Percentiles rank a stretch among this genome's conserved stretches.
These are phyloP conservation scores for Plectrocnemia conspersa DNA, from an alignment of 1,140 invertebrate genomes.

Conservation along the genomic window DNA sequence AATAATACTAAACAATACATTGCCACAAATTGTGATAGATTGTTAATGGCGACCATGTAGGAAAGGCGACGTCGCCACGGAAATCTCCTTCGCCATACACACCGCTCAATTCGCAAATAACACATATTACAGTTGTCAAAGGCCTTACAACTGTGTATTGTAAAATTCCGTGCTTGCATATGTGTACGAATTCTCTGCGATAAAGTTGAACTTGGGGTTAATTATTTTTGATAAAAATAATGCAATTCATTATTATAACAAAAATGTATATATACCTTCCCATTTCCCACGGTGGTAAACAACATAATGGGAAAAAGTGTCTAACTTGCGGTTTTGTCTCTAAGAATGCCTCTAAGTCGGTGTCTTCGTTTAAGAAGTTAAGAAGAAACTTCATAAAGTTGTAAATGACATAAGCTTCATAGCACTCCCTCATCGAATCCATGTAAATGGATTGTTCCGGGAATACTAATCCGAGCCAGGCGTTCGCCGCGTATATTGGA, in stretches of 20 bases:
- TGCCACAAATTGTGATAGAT: constrained; percentile 91
- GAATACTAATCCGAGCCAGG: constrained; percentile 79
- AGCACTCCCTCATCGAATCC: constrained; percentile 89
- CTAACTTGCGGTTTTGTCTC: constrained; percentile 80
- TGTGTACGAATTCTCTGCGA: constrained; percentile 80
- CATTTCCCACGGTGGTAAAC: constrained; percentile 81
- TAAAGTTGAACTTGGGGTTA: constrained; percentile 5
- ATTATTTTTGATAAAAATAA: neutral
- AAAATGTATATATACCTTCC: constrained; percentile 57
- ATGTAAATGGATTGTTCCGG: constrained; percentile 85
- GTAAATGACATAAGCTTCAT: constrained; percentile 96
- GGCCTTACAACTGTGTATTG: constrained; percentile 90
- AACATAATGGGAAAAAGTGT: constrained; percentile 82
- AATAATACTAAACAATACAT: constrained; percentile 96
- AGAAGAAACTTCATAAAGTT: constrained; percentile 95
- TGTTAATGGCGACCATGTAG: constrained; percentile 90
- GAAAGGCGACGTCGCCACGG: constrained; percentile 75
- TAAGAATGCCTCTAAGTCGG: constrained; percentile 74
- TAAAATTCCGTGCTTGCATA: constrained; percentile 93
- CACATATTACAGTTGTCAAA: constrained; percentile 80
- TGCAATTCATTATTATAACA: no score
- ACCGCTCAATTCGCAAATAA: constrained; percentile 79
- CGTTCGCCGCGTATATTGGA: constrained; percentile 92
- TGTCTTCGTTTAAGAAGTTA: constrained; percentile 81
- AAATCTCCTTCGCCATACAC: constrained; percentile 92